These are phyloP conservation scores for Poecilia velifera DNA, from an alignment of 2,797 vertebrate genomes.

Conservation along the genomic window DNA sequence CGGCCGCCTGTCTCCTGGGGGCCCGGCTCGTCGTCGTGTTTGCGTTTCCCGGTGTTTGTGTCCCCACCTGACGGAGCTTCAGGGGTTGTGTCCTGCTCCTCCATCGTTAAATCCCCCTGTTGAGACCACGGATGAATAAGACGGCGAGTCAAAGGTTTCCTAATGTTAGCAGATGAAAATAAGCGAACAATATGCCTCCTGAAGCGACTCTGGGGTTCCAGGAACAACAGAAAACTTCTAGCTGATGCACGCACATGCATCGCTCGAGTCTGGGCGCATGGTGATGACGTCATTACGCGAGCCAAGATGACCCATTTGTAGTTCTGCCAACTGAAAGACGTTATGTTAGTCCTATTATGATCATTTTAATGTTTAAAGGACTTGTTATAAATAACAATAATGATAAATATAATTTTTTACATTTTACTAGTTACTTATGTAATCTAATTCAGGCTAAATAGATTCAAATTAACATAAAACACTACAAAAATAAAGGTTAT, in stretches of 20 bases:
- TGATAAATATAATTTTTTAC: background rate
- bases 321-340: background rate
- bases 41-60: slow-evolving; percentile 64
- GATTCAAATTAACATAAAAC: background rate
- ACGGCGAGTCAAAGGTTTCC: background rate
- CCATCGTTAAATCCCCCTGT: slow-evolving; percentile 38
- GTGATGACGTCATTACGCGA: slow-evolving; percentile 52
- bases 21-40: slow-evolving; percentile 62
- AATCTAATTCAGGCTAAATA: background rate
- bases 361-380: background rate
- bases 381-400: background rate
- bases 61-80: slow-evolving; percentile 8
- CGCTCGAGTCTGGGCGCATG: background rate
- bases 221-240: background rate
- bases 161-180: background rate
- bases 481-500: background rate
- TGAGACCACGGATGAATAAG: background rate
- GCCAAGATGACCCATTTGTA: background rate
- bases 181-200: accelerated
- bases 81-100: slow-evolving; percentile 11
- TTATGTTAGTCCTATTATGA: background rate
- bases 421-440: background rate
- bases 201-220: background rate
- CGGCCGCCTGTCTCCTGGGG: slow-evolving; percentile 24
- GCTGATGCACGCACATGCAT: slow-evolving; percentile 51